These are phyloP conservation scores for Rhinogobio ventralis DNA, from an alignment of 2,797 vertebrate genomes.

Conservation along the genomic window DNA sequence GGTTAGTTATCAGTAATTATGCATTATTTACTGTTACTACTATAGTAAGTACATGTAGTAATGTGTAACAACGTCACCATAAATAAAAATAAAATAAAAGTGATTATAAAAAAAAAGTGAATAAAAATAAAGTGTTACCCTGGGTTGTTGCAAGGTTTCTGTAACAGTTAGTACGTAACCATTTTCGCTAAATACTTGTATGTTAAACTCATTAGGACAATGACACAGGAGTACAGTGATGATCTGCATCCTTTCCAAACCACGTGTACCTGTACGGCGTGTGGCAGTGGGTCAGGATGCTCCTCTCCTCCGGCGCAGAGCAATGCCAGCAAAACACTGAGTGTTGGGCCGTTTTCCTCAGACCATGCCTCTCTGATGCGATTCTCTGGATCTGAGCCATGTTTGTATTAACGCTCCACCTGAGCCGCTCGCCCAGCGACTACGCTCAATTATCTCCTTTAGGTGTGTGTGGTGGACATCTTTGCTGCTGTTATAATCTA, in stretches of 20 bases:
- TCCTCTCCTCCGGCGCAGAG: constrained; percentile 64
- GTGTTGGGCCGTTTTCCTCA: constrained; percentile 44
- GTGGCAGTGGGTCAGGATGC: constrained; percentile 53
- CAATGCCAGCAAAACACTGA: constrained; percentile 69
- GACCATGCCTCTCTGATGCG: constrained; percentile 32
- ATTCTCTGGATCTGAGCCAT: constrained; percentile 56
- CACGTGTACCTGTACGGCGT: constrained; percentile 33
- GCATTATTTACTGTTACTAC: too few species aligned
- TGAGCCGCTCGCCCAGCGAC: not conserved
- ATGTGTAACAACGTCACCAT: too few species aligned
- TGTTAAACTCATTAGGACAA: not conserved
- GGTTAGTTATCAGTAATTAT: too few species aligned
- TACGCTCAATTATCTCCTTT: not conserved
- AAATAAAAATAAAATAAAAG: too few species aligned
- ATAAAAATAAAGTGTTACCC: too few species aligned
- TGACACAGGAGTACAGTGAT: not conserved
- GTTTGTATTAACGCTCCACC: not conserved
- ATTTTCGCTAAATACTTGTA: not conserved
- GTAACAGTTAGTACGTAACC: not conserved
- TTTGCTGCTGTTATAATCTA: not conserved
- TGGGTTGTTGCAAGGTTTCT: not conserved
- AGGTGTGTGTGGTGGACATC: not conserved
- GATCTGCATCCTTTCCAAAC: not conserved
- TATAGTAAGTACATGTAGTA: too few species aligned
- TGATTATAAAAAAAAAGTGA: too few species aligned